Conservation (phyloP, 1,140 invertebrate species). For the Pogonus chalceus region DNA sequence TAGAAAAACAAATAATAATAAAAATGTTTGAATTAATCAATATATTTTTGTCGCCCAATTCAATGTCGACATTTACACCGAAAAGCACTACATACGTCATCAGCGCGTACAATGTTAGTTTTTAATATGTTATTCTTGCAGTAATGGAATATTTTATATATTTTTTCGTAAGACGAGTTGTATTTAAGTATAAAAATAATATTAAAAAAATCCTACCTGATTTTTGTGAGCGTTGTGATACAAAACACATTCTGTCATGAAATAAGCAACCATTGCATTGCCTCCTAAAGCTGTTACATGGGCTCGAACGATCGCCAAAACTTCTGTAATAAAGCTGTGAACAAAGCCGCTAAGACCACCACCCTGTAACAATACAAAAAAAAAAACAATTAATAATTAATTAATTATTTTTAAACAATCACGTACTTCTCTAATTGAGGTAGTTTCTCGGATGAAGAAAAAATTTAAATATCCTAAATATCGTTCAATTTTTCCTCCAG, state of each 20-base stretch:
- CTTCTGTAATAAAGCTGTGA: slow-evolving; percentile 86
- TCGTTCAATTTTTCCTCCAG: slow-evolving; percentile 67
- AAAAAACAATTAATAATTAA: slow-evolving; percentile 4
- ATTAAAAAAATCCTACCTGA: too few relatives aligned
- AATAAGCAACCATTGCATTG: slow-evolving; percentile 89
- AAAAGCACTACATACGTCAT: too few relatives aligned
- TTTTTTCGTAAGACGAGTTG: too few relatives aligned
- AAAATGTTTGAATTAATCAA: too few relatives aligned
- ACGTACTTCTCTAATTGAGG: slow-evolving; percentile 74
- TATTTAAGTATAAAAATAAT: too few relatives aligned
- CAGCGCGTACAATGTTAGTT: too few relatives aligned
- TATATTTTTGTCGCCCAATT: too few relatives aligned
- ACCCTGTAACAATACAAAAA: slow-evolving; percentile 38
- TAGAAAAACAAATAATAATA: too few relatives aligned
- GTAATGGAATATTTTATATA: too few relatives aligned
- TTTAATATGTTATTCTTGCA: too few relatives aligned
- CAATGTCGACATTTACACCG: too few relatives aligned
- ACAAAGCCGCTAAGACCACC: slow-evolving; percentile 89
- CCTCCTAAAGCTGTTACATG: slow-evolving; percentile 90
- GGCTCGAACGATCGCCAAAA: slow-evolving; percentile 79
- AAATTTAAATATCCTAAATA: slow-evolving; percentile 91
- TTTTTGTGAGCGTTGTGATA: slow-evolving; percentile 92
- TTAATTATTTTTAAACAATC: slow-evolving; percentile 8
- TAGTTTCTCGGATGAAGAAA: slow-evolving; percentile 91
- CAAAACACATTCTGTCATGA: slow-evolving; percentile 82